A percentile compares a stretch with the other conserved stretches of the same genome.
These are phyloP conservation scores for Antitype chi DNA, from an alignment of 2,888 invertebrate species.

Conservation along the genomic window DNA sequence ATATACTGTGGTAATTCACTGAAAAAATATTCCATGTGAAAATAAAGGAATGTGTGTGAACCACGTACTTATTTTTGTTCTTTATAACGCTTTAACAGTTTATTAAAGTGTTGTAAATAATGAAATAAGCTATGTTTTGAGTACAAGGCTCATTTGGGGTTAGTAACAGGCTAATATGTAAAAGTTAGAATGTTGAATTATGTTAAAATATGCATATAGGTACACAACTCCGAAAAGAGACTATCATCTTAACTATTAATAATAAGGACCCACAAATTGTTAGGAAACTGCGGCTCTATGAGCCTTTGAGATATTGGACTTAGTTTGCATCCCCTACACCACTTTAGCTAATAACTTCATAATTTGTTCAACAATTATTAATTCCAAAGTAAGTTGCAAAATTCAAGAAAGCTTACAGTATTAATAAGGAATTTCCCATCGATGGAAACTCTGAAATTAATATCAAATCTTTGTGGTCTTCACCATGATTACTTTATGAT, in stretches of 20 bases:
- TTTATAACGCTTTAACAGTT: constrained; percentile 11
- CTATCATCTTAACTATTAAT: neutral
- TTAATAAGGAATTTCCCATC: constrained; percentile 33
- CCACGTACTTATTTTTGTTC: constrained; percentile 8
- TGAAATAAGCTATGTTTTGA: neutral
- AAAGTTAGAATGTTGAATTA: neutral
- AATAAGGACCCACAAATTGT: constrained; percentile 12
- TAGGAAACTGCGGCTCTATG: constrained; percentile 33
- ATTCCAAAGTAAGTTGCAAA: constrained; percentile 47
- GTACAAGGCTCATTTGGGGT: neutral
- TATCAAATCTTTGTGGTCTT: neutral
- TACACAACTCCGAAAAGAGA: neutral
- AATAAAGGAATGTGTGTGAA: constrained; percentile 27
- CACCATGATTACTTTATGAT: neutral
- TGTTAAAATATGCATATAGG: neutral
- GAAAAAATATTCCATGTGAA: constrained; percentile 53
- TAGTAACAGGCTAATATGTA: neutral
- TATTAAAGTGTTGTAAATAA: neutral
- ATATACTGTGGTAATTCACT: constrained; percentile 48
- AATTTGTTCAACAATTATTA: constrained; percentile 58
- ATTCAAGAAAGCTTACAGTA: constrained; percentile 37
- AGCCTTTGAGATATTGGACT: constrained; percentile 35
- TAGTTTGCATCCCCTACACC: constrained; percentile 46
- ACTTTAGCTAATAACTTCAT: constrained; percentile 55
- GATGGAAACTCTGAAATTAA: constrained; percentile 24